Conservation (phyloP, 1,140 invertebrate species). For the Sycobia sp. region DNA sequence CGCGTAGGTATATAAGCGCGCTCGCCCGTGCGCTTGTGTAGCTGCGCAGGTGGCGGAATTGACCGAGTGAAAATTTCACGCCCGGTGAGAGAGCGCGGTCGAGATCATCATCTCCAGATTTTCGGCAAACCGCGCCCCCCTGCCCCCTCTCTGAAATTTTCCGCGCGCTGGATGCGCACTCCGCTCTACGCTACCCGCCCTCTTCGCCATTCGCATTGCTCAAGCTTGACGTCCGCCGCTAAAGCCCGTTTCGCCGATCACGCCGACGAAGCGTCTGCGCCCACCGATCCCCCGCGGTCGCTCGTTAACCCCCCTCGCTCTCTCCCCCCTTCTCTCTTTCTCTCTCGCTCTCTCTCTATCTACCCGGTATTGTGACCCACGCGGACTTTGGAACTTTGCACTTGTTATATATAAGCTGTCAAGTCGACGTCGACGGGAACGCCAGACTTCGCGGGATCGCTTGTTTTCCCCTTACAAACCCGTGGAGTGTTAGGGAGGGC, state of each 20-base stretch:
- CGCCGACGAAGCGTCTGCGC: slow-evolving; percentile 31
- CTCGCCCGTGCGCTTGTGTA: too few species aligned
- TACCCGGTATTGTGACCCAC: neutral
- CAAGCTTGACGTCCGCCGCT: slow-evolving; percentile 25
- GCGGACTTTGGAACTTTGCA: slow-evolving; percentile 36
- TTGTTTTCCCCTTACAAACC: too few species aligned
- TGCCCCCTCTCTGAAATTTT: neutral
- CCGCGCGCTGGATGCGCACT: too few species aligned
- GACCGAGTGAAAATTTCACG: slow-evolving; percentile 6
- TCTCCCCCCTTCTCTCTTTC: neutral
- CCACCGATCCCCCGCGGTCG: slow-evolving; percentile 9
- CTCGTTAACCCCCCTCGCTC: neutral
- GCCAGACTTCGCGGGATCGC: too few species aligned
- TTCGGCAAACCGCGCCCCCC: too few species aligned
- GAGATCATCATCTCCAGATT: neutral
- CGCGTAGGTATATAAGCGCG: too few species aligned
- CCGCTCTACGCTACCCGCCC: too few species aligned
- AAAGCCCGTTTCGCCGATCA: slow-evolving; percentile 38
- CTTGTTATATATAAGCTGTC: slow-evolving; percentile 31
- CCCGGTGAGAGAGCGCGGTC: neutral
- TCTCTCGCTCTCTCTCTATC: neutral
- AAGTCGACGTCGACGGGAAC: neutral
- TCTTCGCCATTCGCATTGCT: too few species aligned
- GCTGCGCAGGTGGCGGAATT: too few species aligned
- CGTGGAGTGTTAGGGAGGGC: too few species aligned